phyloP scores from a whole-genome alignment of 2,797 vertebrate genomes.

The Thunnus albacares region DNA sequence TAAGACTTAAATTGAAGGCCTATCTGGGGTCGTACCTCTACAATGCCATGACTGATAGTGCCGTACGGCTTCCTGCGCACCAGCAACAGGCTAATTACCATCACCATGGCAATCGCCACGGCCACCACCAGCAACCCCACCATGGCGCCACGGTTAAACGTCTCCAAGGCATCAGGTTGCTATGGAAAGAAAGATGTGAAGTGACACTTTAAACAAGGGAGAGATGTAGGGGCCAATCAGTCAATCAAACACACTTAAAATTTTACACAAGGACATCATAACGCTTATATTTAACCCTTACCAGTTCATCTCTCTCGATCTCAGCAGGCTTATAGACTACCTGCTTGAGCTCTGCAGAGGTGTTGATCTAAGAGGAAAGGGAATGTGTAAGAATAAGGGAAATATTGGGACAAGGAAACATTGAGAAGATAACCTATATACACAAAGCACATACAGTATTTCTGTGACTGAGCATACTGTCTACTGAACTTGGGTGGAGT shows the following conservation, averaged over 20 bases:
- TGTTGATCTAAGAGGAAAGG: constrained; percentile 85
- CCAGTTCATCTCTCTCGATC: constrained; percentile 93
- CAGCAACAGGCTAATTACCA: constrained; percentile 92
- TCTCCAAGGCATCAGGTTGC: constrained; percentile 92
- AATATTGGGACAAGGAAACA: neutral
- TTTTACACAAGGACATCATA: neutral
- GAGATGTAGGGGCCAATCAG: neutral
- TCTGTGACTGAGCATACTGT: neutral
- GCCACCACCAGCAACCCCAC: constrained; percentile 93
- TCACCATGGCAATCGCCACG: constrained; percentile 93
- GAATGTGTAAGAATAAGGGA: neutral
- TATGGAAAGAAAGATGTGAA: constrained; percentile 55
- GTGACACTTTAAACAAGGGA: constrained; percentile 1
- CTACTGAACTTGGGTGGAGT: neutral
- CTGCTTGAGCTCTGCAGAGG: constrained; percentile 89
- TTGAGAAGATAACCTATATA: constrained; percentile 1
- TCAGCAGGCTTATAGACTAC: constrained; percentile 91
- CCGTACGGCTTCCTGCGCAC: constrained; percentile 94
- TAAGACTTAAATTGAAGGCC: constrained; percentile 1
- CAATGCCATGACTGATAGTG: constrained; percentile 94
- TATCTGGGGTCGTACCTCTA: constrained; percentile 87
- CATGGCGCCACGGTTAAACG: constrained; percentile 93
- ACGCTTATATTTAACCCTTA: constrained; percentile 69
- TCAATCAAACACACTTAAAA: neutral
- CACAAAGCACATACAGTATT: neutral